phyloP scores from a whole-genome alignment of 1,140 invertebrate species.

The Anoplophora glabripennis region DNA sequence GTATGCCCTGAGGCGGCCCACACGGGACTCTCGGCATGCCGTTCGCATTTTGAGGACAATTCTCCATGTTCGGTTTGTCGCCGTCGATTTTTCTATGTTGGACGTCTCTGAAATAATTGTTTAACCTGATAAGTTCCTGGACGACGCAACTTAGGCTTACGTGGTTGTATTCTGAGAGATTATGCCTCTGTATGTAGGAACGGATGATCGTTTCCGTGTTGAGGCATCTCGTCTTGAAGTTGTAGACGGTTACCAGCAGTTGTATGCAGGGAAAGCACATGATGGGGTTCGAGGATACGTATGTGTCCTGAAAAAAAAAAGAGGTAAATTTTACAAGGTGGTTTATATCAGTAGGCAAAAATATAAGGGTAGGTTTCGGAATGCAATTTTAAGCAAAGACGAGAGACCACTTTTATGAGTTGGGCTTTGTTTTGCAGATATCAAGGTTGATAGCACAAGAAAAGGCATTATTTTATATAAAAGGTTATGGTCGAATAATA shows the following conservation, averaged over 20 bases:
- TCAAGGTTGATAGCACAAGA: neutral
- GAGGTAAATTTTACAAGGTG: neutral
- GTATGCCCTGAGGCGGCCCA: neutral
- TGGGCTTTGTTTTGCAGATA: no score
- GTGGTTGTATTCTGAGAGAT: slow-evolving; percentile 24
- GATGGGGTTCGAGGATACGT: slow-evolving; percentile 27
- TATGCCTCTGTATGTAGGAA: slow-evolving; percentile 23
- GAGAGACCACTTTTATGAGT: neutral
- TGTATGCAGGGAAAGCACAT: slow-evolving; percentile 27
- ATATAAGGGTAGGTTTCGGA: neutral
- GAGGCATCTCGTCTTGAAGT: slow-evolving; percentile 30
- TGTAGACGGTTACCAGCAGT: slow-evolving; percentile 24
- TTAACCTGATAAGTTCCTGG: slow-evolving; percentile 22
- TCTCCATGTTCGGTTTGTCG: neutral
- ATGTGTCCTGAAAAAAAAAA: slow-evolving; percentile 24
- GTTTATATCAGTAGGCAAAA: neutral
- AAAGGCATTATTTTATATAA: no score
- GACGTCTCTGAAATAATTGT: slow-evolving; percentile 17
- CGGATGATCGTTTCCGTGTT: slow-evolving; percentile 25
- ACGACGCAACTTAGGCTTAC: slow-evolving; percentile 26
- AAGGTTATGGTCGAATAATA: no score
- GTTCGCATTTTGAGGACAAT: neutral
- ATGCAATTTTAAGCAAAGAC: neutral
- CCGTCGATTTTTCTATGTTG: slow-evolving; percentile 8
- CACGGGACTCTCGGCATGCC: neutral